These are phyloP conservation scores for Coregonus sp. DNA, from an alignment of 2,797 vertebrate species.

Conservation along the genomic window DNA sequence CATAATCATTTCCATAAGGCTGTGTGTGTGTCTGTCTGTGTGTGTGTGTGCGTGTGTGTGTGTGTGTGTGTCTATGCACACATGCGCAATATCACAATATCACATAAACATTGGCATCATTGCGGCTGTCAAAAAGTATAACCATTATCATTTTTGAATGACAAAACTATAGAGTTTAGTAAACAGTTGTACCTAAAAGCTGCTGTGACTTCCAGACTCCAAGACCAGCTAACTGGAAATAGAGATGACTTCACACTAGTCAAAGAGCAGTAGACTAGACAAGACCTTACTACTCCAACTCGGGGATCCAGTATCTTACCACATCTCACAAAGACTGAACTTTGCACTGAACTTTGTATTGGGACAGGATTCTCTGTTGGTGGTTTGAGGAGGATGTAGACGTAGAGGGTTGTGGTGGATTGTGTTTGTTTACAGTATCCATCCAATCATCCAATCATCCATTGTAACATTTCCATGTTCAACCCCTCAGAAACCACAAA, in stretches of 20 bases:
- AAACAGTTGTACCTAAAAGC: background rate
- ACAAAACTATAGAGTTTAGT: background rate
- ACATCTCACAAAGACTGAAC: no score
- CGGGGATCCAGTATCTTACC: no score
- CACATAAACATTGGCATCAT: constrained; percentile 38
- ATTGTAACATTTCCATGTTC: constrained; percentile 68
- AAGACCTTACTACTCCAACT: no score
- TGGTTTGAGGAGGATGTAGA: constrained; percentile 18
- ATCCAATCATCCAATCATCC: constrained; percentile 63
- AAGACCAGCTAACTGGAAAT: no score
- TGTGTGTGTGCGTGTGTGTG: no score
- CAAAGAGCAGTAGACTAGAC: no score
- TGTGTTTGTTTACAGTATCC: constrained; percentile 73
- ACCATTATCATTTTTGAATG: background rate
- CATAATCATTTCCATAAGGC: constrained; percentile 44
- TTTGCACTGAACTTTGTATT: background rate
- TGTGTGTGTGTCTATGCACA: no score
- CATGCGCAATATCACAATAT: constrained; percentile 26
- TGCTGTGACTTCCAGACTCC: no score
- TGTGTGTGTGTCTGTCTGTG: constrained; percentile 17
- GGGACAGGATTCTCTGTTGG: background rate
- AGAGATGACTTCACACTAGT: no score
- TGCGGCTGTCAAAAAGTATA: constrained; percentile 4
- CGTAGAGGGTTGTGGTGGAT: constrained; percentile 52
- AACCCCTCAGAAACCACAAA: constrained; percentile 62